A percentile compares a stretch with the other conserved stretches of the same genome.
phyloP scores from a whole-genome alignment of 2,797 vertebrate genomes.

The Dromococcyx pavoninus region DNA sequence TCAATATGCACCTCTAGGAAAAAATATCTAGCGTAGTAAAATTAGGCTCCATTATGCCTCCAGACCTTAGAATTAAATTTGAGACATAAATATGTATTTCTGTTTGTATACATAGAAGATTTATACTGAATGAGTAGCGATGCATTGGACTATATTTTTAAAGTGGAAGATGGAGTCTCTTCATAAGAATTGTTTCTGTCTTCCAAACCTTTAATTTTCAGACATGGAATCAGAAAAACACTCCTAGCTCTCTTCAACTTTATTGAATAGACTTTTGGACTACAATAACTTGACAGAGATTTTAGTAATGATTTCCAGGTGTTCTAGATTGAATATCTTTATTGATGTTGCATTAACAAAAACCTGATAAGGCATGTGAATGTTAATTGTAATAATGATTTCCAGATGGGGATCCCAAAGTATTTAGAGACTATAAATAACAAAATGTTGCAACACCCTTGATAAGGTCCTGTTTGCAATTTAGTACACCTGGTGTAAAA shows the following conservation, averaged over 20 bases:
- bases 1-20: slow-evolving; percentile 41
- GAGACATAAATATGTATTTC: slow-evolving; percentile 4
- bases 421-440: neutral
- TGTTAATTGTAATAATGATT: neutral
- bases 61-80: slow-evolving; percentile 23
- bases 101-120: neutral
- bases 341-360: neutral
- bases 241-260: neutral
- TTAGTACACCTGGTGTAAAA: neutral
- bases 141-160: neutral
- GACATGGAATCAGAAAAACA: neutral
- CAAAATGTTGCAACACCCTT: neutral
- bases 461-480: neutral
- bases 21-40: slow-evolving; percentile 39
- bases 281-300: slow-evolving; percentile 33
- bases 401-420: neutral
- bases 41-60: slow-evolving; percentile 13
- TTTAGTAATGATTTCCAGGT: neutral
- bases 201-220: slow-evolving; percentile 23
- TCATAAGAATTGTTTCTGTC: neutral
- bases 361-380: neutral
- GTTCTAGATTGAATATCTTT: neutral
- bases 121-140: neutral
- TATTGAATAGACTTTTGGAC: slow-evolving; percentile 25
- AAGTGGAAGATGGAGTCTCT: neutral